A percentile compares a stretch with the other conserved stretches of the same genome.
These are phyloP conservation scores for Meriones psammophilus DNA, from an alignment of 2,797 vertebrate species.

Conservation along the genomic window DNA sequence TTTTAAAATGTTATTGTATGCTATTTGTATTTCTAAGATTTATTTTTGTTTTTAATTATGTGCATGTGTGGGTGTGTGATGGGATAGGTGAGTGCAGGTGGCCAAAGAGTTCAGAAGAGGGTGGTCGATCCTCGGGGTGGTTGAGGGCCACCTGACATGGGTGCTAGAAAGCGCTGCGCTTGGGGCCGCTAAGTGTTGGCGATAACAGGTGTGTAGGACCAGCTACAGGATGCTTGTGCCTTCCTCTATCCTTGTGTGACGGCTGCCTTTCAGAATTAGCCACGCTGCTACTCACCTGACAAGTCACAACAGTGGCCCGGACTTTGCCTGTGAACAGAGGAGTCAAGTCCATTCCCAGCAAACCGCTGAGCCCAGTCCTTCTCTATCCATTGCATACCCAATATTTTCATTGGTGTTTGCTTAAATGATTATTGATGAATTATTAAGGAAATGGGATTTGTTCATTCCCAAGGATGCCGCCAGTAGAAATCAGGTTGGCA, in stretches of 20 bases:
- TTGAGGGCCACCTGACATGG: neutral
- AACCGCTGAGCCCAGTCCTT: neutral
- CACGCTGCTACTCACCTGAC: neutral
- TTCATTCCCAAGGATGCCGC: neutral
- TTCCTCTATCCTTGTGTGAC: neutral
- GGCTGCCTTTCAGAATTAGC: neutral
- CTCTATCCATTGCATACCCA: neutral
- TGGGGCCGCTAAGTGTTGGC: neutral
- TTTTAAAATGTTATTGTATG: neutral
- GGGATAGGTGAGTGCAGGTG: neutral
- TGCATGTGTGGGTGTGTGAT: neutral
- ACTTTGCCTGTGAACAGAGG: neutral
- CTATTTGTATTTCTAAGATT: neutral
- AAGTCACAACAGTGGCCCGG: neutral
- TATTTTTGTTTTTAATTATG: neutral
- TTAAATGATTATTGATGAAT: slow-evolving; percentile 9
- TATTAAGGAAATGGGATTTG: neutral
- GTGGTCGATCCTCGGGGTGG: neutral
- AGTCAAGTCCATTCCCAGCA: neutral
- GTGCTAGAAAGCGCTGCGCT: neutral
- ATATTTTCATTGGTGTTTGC: neutral
- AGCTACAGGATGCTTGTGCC: rapidly evolving
- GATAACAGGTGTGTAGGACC: neutral
- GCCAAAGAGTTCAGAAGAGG: neutral
- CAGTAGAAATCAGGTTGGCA: neutral